A percentile compares a stretch with the other conserved stretches of the same genome.
These are phyloP conservation scores for Condylura cristata DNA, from an alignment of 2,113 vertebrate genomes.

Conservation along the genomic window DNA sequence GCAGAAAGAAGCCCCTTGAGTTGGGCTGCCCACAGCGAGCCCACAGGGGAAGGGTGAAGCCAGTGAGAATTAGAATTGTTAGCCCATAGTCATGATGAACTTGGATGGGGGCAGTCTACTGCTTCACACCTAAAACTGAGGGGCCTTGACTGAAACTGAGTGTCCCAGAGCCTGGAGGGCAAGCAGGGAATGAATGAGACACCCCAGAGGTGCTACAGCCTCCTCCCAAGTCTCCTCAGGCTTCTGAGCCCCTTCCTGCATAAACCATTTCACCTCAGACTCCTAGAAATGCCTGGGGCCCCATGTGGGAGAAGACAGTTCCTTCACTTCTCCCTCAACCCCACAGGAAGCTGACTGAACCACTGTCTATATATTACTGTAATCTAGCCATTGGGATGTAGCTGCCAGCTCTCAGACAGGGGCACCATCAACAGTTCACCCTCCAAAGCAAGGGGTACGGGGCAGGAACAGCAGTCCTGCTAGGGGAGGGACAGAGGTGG, in stretches of 20 bases:
- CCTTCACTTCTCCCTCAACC: neutral
- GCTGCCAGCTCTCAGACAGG: neutral
- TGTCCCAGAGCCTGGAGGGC: neutral
- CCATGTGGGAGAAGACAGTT: no score
- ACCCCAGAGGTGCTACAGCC: neutral
- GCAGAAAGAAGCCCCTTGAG: accelerated
- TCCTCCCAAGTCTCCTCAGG: no score
- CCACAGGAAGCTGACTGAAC: neutral
- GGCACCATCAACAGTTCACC: neutral
- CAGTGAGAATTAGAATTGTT: accelerated
- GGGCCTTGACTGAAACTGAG: neutral
- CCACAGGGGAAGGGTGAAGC: neutral
- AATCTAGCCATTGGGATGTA: neutral
- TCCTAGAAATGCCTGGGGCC: neutral
- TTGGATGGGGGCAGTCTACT: neutral
- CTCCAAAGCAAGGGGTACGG: neutral
- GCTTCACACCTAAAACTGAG: neutral
- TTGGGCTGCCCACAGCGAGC: neutral
- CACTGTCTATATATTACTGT: neutral
- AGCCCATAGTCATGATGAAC: neutral
- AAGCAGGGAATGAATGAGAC: neutral
- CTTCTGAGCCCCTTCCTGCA: neutral
- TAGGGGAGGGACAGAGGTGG: neutral
- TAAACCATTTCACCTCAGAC: neutral
- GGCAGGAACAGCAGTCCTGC: neutral